These are phyloP conservation scores for Echeneis naucrates DNA, from an alignment of 2,797 vertebrate genomes.

Conservation along the genomic window DNA sequence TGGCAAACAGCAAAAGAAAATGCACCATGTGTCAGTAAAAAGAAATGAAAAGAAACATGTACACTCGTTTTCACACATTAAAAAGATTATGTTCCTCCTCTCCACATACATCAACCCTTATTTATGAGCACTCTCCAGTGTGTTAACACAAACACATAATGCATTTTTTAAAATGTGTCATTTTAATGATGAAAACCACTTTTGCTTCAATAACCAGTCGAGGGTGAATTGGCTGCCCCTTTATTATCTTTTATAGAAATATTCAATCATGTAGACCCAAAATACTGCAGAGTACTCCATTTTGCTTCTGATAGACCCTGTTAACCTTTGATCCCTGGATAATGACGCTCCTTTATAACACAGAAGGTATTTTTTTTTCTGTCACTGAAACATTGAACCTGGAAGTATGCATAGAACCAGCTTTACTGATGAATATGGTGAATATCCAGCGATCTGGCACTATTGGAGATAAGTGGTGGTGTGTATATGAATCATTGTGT, in stretches of 20 bases:
- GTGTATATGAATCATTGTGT: conserved; percentile 46
- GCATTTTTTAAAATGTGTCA: conserved; percentile 7
- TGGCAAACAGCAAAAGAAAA: conserved; percentile 59
- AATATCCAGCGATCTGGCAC: neutral
- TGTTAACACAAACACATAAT: conserved; percentile 33
- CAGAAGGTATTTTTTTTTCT: conserved; percentile 14
- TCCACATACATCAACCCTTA: conserved; percentile 18
- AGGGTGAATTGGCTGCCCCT: conserved; percentile 24
- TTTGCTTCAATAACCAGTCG: conserved; percentile 48
- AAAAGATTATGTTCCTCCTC: conserved; percentile 7
- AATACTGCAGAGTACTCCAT: conserved; percentile 47
- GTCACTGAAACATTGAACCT: conserved; percentile 17
- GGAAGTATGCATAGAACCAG: conserved; percentile 6
- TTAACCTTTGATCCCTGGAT: conserved; percentile 70
- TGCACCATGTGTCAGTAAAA: conserved; percentile 43
- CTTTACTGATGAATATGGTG: conserved; percentile 17
- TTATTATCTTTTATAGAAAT: conserved; percentile 37
- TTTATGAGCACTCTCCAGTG: conserved; percentile 1
- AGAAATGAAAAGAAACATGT: conserved; percentile 37
- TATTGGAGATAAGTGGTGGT: neutral
- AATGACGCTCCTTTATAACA: conserved; percentile 60
- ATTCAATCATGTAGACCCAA: conserved; percentile 45
- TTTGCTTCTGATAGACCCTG: conserved; percentile 56
- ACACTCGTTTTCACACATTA: neutral
- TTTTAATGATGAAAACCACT: conserved; percentile 31